phyloP scores from a whole-genome alignment of 1,140 invertebrate species.

The Antheraea mylitta region DNA sequence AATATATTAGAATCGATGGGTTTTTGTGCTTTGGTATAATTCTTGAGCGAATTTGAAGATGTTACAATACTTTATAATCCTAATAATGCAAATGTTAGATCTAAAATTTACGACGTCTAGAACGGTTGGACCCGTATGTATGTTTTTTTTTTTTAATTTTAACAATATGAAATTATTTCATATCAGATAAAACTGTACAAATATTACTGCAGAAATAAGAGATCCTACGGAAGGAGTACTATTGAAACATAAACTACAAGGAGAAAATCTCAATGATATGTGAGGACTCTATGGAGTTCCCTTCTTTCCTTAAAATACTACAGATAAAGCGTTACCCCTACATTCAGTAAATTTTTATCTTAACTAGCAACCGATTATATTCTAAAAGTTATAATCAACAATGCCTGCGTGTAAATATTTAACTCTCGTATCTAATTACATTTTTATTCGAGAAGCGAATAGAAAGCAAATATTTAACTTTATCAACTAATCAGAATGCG shows the following conservation, averaged over 20 bases:
- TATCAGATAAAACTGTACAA: conserved; percentile 43
- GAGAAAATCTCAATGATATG: conserved; percentile 78
- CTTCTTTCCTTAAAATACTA: conserved; percentile 64
- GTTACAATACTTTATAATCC: conserved; percentile 70
- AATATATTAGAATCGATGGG: conserved; percentile 73
- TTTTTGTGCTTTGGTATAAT: conserved; percentile 78
- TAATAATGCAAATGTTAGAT: conserved; percentile 74
- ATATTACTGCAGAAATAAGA: conserved; percentile 62
- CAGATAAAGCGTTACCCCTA: conserved; percentile 71
- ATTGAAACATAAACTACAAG: conserved; percentile 60
- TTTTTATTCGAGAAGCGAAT: conserved; percentile 9
- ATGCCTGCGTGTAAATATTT: conserved; percentile 12
- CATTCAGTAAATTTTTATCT: conserved; percentile 57
- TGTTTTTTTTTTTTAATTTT: conserved; percentile 64
- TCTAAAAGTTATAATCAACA: conserved; percentile 1
- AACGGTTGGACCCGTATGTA: conserved; percentile 76
- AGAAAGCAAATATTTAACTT: neutral
- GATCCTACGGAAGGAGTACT: conserved; percentile 49
- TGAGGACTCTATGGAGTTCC: conserved; percentile 73
- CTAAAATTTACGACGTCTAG: conserved; percentile 71
- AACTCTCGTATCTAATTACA: conserved; percentile 5
- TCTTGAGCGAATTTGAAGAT: conserved; percentile 73
- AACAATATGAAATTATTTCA: conserved; percentile 50
- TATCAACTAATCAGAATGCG: neutral
- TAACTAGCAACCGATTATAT: conserved; percentile 51